These are phyloP conservation scores for Sinelater perroti DNA, from an alignment of 2,888 invertebrate genomes.

Conservation along the genomic window DNA sequence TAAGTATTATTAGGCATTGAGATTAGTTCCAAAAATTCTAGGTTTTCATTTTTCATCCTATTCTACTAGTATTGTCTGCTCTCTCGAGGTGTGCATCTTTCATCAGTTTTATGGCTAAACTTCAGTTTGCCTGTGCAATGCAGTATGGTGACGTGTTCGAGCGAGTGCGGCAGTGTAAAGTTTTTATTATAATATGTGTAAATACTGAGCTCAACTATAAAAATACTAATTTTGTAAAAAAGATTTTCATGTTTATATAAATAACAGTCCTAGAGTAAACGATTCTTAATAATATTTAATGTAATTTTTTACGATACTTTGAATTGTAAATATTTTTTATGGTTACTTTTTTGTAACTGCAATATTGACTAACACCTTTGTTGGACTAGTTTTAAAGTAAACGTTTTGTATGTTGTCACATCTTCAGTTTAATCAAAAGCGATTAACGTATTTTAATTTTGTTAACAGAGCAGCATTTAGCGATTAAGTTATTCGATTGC, in stretches of 20 bases:
- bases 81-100: background rate
- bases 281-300: conserved; percentile 17
- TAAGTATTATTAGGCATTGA: background rate
- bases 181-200: conserved; percentile 18
- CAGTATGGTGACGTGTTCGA: conserved; percentile 1
- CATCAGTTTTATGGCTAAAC: conserved; percentile 10
- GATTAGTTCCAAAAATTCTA: background rate
- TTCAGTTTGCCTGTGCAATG: conserved; percentile 11
- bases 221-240: conserved; percentile 27
- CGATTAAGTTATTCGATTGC: too few species aligned
- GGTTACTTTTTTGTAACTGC: conserved; percentile 18
- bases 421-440: conserved; percentile 1
- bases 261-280: conserved; percentile 10
- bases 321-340: conserved; percentile 11
- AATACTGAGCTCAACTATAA: conserved; percentile 21
- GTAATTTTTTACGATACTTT: conserved; percentile 16
- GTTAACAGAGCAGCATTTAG: too few species aligned
- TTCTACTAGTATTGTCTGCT: background rate
- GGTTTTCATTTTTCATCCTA: conserved; percentile 3
- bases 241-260: conserved; percentile 29
- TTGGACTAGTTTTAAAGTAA: conserved; percentile 5
- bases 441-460: too few species aligned
- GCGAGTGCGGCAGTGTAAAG: conserved; percentile 4
- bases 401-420: conserved; percentile 1
- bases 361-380: conserved; percentile 10